Percentiles rank a stretch among this genome's conserved stretches.
These are phyloP conservation scores for Cacatua alba DNA, from an alignment of 2,113 vertebrate species.

Conservation along the genomic window DNA sequence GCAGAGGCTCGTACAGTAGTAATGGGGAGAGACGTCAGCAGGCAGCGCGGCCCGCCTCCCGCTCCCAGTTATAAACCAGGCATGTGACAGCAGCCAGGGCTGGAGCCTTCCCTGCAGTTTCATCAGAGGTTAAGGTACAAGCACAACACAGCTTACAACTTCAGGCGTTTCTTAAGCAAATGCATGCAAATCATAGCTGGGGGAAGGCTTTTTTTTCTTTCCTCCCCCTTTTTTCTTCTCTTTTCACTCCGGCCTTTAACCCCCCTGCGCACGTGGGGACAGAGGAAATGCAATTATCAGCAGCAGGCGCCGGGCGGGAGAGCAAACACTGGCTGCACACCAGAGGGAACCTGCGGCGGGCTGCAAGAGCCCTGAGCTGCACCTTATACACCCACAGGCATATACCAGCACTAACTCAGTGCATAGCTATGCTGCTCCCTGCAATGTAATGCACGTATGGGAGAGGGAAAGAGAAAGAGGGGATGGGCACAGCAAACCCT, in stretches of 20 bases:
- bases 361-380: not conserved
- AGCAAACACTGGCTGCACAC: not conserved
- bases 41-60: constrained; percentile 49
- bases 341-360: not conserved
- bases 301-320: not conserved
- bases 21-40: constrained; percentile 62
- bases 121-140: constrained; percentile 80
- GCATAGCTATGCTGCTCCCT: not conserved
- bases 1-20: constrained; percentile 63
- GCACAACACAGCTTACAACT: constrained; percentile 50
- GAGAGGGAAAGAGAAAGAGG: not conserved
- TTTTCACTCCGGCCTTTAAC: not conserved
- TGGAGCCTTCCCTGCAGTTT: constrained; percentile 75
- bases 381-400: not conserved
- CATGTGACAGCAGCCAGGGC: constrained; percentile 71
- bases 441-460: fast-evolving
- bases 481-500: not conserved
- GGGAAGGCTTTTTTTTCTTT: not conserved
- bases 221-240: not conserved
- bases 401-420: not conserved
- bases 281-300: constrained; percentile 21
- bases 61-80: constrained; percentile 58
- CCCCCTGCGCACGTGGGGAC: not conserved
- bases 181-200: constrained; percentile 35
- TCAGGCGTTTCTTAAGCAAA: constrained; percentile 36